Conservation (phyloP, 1,140 invertebrate species). For the Belonocnema kinseyi region DNA sequence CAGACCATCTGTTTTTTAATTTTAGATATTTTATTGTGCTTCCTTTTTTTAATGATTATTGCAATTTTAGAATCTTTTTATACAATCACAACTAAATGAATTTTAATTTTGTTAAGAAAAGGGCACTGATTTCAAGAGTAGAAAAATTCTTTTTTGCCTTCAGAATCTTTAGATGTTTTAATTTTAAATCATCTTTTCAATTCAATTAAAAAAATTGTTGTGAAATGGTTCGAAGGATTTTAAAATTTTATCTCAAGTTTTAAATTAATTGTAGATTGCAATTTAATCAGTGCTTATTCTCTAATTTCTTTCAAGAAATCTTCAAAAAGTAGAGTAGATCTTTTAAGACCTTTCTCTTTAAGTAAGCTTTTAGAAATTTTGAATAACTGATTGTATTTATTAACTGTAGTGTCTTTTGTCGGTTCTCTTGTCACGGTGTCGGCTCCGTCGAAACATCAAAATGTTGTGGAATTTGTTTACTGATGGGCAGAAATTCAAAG, state of each 20-base stretch:
- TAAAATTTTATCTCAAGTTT: too few relatives aligned
- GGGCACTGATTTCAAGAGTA: neutral
- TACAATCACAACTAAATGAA: slow-evolving; percentile 5
- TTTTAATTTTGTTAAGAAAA: slow-evolving; percentile 7
- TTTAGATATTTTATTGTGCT: neutral
- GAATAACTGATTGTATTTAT: neutral
- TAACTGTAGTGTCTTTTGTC: neutral
- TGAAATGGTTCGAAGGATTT: too few relatives aligned
- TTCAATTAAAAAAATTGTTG: too few relatives aligned
- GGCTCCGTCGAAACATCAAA: neutral
- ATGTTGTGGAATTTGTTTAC: too few relatives aligned
- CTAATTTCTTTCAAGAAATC: slow-evolving; percentile 1
- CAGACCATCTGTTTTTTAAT: too few relatives aligned
- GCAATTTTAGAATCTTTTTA: slow-evolving; percentile 32
- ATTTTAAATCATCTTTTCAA: neutral
- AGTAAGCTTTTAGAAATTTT: neutral
- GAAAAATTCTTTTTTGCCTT: slow-evolving; percentile 21
- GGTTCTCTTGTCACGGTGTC: neutral
- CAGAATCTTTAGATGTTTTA: neutral
- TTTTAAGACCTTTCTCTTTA: neutral
- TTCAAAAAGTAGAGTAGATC: slow-evolving; percentile 13
- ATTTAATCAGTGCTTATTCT: slow-evolving; percentile 23
- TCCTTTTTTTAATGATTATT: slow-evolving; percentile 19
- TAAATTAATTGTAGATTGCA: neutral
- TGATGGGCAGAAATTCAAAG: too few relatives aligned